Percentiles rank a stretch among this genome's conserved stretches.
phyloP scores from a whole-genome alignment of 1,140 invertebrate genomes.

The Laupala kohalensis region DNA sequence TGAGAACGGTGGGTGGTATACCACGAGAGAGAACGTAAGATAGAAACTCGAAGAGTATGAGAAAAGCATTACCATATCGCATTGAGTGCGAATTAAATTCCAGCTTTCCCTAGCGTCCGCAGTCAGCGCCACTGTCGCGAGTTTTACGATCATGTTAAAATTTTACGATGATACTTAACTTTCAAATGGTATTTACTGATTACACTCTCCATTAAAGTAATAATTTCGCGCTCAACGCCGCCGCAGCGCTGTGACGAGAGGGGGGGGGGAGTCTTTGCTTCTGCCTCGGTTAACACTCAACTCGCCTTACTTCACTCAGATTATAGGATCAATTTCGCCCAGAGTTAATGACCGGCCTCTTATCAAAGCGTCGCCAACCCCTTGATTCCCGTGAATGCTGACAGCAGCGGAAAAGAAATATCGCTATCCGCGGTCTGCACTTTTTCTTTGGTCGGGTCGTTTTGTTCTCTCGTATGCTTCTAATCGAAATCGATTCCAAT shows the following conservation, averaged over 20 bases:
- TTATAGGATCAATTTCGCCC: neutral
- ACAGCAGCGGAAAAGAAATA: neutral
- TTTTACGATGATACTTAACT: neutral
- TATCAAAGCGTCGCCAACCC: neutral
- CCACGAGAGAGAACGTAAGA: neutral
- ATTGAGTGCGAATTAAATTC: neutral
- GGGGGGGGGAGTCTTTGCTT: neutral
- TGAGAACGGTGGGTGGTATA: no score
- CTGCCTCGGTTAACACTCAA: neutral
- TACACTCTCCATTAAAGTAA: neutral
- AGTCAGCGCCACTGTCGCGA: neutral
- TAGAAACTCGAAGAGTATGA: neutral
- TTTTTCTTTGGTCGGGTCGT: no score
- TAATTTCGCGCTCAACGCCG: neutral
- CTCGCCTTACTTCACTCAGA: neutral
- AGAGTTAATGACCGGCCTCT: neutral
- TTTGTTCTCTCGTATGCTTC: no score
- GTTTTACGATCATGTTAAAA: neutral
- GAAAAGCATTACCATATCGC: neutral
- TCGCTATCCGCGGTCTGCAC: no score
- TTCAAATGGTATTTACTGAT: neutral
- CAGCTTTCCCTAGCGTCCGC: neutral
- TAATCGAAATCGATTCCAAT: no score
- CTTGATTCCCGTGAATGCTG: no score
- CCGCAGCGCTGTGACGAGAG: neutral